Evolutionary conservation across 2,113 vertebrate species (phyloP), one percentile per base, ranked within the genome.

Genomic region (Anser cygnoides): DNA sequence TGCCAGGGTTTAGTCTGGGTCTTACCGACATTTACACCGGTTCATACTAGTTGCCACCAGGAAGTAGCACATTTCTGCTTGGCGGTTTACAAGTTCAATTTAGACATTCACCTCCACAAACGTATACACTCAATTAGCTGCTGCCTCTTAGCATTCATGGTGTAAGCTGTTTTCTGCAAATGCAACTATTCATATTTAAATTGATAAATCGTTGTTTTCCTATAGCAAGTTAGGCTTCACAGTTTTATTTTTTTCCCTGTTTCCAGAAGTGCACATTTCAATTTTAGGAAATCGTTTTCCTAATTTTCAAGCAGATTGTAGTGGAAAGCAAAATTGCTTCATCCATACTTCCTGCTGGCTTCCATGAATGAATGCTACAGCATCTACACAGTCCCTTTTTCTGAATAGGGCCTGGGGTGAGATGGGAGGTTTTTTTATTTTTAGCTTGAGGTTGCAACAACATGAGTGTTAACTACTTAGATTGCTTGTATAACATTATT

Each of bases 271-370:
- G 22, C 46, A 21, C 19, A 20, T 20, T 21, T 46, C 46, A 46
- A 21, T 46, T 46, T 46, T 46, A 46, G 46, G 46, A 46, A 46
- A 11, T 93, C 10, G 23, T 91, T 95, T 94, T 91, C 70, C 81
- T 57, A 68, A 86, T 93, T 95, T 96, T 77, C 84, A 85, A 86
- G 83, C 66, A 67, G 59, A 26, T 35, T 89, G 41, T 82, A 92
- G 70, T 72, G 35, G 41, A 94, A 91, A 81, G 65, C 41, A 92
- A 89, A 93, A 87, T 94, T 96, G 87, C 94, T 97, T 96, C 75
- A 23, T 18, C 91, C 33, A 26, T 49, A 16, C 79, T 91, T 81
- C 62, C 23, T 90, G 21, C 77, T 84, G 73, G 39, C 80, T 97
- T 95, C 90, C 78, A 79, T 93, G 87, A 95, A 66, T 61, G 71